These are phyloP conservation scores for Dicentrarchus labrax DNA, from an alignment of 2,113 vertebrate genomes.

Conservation along the genomic window DNA sequence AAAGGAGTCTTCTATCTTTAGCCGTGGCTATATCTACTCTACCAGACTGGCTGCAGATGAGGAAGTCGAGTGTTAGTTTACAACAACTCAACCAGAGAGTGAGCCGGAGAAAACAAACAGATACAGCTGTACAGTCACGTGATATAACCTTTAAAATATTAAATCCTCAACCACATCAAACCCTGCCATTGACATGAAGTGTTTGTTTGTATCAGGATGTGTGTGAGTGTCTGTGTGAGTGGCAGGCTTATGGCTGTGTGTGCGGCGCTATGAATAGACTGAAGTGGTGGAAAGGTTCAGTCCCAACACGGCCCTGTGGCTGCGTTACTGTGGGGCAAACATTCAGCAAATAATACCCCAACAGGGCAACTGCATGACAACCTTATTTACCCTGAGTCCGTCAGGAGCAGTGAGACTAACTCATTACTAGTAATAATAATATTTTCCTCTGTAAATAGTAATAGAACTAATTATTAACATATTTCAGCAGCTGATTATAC, in stretches of 20 bases:
- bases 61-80: conserved; percentile 52
- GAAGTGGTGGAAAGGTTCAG: not conserved
- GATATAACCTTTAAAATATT: not conserved
- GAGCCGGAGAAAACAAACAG: not conserved
- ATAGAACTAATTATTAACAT: too few species aligned
- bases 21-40: conserved; percentile 17
- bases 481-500: too few species aligned
- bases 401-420: too few species aligned
- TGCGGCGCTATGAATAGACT: not conserved
- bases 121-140: not conserved
- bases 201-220: not conserved
- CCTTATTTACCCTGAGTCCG: too few species aligned
- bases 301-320: not conserved
- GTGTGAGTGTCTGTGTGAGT: not conserved
- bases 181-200: not conserved
- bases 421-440: too few species aligned
- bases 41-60: conserved; percentile 25
- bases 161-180: not conserved
- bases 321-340: too few species aligned
- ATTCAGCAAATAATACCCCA: too few species aligned
- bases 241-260: not conserved
- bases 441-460: too few species aligned
- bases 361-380: too few species aligned
- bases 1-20: conserved; percentile 72
- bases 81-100: not conserved